Evolutionary conservation across 2,888 invertebrate species (phyloP).

Genomic region (Megaustenia siamemsis): DNA sequence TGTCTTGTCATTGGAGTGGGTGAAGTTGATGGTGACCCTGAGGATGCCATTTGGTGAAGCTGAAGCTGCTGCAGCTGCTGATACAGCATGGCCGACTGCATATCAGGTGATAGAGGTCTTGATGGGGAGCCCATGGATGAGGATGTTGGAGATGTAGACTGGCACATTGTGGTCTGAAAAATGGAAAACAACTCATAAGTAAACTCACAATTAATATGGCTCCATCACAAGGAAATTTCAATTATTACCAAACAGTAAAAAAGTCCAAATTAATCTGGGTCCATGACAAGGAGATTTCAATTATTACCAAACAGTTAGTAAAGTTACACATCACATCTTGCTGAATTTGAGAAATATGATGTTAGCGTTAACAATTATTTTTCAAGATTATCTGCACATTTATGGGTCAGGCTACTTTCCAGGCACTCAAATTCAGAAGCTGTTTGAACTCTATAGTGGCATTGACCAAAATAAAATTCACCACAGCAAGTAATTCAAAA

Average conservation of each 20-base stretch:
- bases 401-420: no score
- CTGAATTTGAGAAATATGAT: no score
- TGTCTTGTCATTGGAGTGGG: slow-evolving; percentile 41
- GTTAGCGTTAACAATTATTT: no score
- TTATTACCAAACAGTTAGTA: background rate
- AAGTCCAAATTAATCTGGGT: background rate
- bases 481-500: no score
- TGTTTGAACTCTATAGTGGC: no score
- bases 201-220: background rate
- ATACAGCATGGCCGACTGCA: slow-evolving; percentile 73
- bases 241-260: no score
- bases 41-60: slow-evolving; percentile 68
- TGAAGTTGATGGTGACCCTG: slow-evolving; percentile 34
- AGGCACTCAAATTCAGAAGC: no score
- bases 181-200: slow-evolving; percentile 6
- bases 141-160: slow-evolving; percentile 71
- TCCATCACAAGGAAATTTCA: no score
- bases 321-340: no score
- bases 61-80: slow-evolving; percentile 81
- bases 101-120: slow-evolving; percentile 43
- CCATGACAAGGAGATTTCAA: background rate
- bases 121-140: slow-evolving; percentile 59
- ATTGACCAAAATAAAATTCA: no score
- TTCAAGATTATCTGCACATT: no score
- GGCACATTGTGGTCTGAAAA: slow-evolving; percentile 37